Evolutionary conservation across 2,797 vertebrate genomes (phyloP), one percentile per base, ranked within the genome.

Genomic region (Acropternis orthonyx): DNA sequence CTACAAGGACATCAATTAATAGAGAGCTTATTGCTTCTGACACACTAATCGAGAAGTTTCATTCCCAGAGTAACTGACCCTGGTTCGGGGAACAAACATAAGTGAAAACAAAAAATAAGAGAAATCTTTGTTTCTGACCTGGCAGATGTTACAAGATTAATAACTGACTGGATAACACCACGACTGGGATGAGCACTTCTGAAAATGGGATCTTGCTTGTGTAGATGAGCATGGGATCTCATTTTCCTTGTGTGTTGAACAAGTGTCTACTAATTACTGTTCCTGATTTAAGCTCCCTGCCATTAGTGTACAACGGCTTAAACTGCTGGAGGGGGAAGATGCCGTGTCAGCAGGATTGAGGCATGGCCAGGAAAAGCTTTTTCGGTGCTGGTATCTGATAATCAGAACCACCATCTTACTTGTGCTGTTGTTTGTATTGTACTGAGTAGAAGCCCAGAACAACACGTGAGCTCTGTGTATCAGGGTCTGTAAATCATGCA

Each of bases 1-100:
- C 78, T 20, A 92, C 80, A 86, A 96, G 94, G 77, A 67, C 39
- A 34, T 97, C 93, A 92, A 75, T 95, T 97, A 97, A 78, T 89
- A 88, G 86, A 81, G 76, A 66, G 49, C 88, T 96, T 92, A 88
- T 94, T 95, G 55, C 93, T 96, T 95, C 95, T 97, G 97, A 97
- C 95, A 88, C 20, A 6, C 77, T 94, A 89, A 93, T 95, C n/a
- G 7, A 83, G 88, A 93, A 78, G 49, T 91, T 97, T 93, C 11
- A 2, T 95, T 96, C 81, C 82, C 71, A 32, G 84, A 76, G 89
- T 88, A 92, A 83, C 73, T 92, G 83, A 65, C 75, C 55, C 54
- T 79, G n/a, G 37, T 13, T 43, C 20, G 17, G 46, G 49, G 41
- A 76, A 79, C 67, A 89, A 58, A n/a, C 28, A 2, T 39, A 89